Evolutionary conservation across 2,888 invertebrate genomes (phyloP), one percentile per base, ranked within the genome.

Genomic region (Lithophane socia): DNA sequence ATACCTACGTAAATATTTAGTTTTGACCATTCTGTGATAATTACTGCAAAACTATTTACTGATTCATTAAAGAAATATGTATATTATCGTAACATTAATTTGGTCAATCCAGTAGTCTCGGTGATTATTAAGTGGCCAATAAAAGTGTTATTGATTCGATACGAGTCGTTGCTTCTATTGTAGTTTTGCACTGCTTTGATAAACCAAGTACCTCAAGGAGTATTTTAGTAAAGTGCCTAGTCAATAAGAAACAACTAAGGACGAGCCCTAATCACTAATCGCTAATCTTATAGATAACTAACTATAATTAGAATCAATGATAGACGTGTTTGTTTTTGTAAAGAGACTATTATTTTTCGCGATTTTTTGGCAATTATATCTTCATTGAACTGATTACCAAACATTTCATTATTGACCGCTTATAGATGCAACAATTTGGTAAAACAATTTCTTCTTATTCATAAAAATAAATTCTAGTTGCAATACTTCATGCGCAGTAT

Each of bases 131-230:
- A 24, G 47, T 83, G 52, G 60, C 21, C 49, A 73, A 37, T 84
- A 64, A 66, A 60, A 52, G 3, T 63, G 13, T n/a, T 21, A 47
- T 71, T 81, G 68, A 75, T 85, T 68, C 37, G 73, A n/a, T 18
- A 72, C 24, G 37, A 60, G 13, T 71, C 67, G 49, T 64, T 58
- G 54, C 54, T 29, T 29, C 60, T 37, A 82, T 68, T 64, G 63
- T 68, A 63, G 42, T 66, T 47, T 66, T 61, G 61, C 58, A 72
- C 42, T 75, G 24, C 29, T 81, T 85, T 63, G 80, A 73, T 81
- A 81, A 61, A 44, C 24, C 29, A 60, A 58, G 73, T 79, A 84
- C 44, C 12, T 44, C 18, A n/a, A 21, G 29, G 29, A 44, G 29
- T 58, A 58, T 29, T 1, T 42, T 29, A 61, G 64, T 64, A 29